Evolutionary conservation across 2,113 vertebrate species (phyloP).

Genomic region (Rattus norvegicus): GRCr8 NC_086026.1:30103501-30104000

Average conservation of each 20-base stretch:
- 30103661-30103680: neutral
- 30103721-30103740: conserved; percentile 60
- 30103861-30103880: conserved; percentile 41
- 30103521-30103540: neutral
- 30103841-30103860: conserved; percentile 53
- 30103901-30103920: conserved; percentile 53
- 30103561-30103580: accelerated
- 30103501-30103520: too few relatives aligned
- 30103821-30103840: conserved; percentile 56
- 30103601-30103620: neutral
- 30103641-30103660: neutral
- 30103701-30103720: conserved; percentile 55
- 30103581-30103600: neutral
- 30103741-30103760: conserved; percentile 56
- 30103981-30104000: neutral
- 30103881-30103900: conserved; percentile 25
- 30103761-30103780: conserved; percentile 4
- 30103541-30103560: neutral
- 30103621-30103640: neutral
- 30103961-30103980: conserved; percentile 26
- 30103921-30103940: neutral
- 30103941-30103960: conserved; percentile 40
- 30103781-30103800: conserved; percentile 26
- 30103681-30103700: neutral
- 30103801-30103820: conserved; percentile 70